These are phyloP conservation scores for Emydura subglobosa DNA, from an alignment of 2,113 vertebrate species.

Conservation along the genomic window DNA sequence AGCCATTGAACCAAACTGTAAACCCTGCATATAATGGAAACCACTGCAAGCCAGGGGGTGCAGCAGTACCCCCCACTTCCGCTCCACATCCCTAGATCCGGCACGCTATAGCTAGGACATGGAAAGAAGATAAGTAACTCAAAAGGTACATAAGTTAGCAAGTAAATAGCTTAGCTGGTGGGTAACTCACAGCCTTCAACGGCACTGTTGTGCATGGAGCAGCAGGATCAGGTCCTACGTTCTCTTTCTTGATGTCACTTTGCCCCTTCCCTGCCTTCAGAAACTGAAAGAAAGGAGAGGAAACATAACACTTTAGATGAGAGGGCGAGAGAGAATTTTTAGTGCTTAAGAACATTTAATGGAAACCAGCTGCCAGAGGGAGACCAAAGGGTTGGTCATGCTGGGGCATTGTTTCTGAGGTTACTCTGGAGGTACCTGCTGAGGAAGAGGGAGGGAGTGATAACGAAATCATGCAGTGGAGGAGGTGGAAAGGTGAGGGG, in stretches of 20 bases:
- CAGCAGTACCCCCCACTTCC: too few species aligned
- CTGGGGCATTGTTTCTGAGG: conserved; percentile 58
- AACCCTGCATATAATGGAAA: too few species aligned
- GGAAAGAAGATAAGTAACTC: not conserved
- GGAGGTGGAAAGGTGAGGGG: conserved; percentile 29
- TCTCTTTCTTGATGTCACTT: conserved; percentile 37
- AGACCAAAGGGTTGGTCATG: conserved; percentile 59
- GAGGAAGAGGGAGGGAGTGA: conserved; percentile 54
- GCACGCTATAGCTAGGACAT: not conserved
- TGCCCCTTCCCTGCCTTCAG: conserved; percentile 40
- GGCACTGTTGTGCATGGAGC: not conserved
- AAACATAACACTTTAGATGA: conserved; percentile 59
- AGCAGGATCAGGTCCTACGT: conserved; percentile 17
- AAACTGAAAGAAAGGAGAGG: conserved; percentile 54
- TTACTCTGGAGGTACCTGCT: conserved; percentile 68
- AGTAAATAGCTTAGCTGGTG: conserved; percentile 27
- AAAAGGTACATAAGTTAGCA: not conserved
- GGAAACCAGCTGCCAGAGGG: conserved; percentile 63
- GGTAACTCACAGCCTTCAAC: not conserved
- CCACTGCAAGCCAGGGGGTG: too few species aligned
- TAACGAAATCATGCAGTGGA: not conserved
- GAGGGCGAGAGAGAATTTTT: conserved; percentile 59
- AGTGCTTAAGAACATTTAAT: conserved; percentile 53
- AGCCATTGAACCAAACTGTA: too few species aligned
- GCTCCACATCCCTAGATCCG: too few species aligned